Percentiles rank a stretch among this genome's conserved stretches.
Evolutionary conservation across 2,113 vertebrate genomes (phyloP).

Genomic region (Serilophus lunatus): DNA sequence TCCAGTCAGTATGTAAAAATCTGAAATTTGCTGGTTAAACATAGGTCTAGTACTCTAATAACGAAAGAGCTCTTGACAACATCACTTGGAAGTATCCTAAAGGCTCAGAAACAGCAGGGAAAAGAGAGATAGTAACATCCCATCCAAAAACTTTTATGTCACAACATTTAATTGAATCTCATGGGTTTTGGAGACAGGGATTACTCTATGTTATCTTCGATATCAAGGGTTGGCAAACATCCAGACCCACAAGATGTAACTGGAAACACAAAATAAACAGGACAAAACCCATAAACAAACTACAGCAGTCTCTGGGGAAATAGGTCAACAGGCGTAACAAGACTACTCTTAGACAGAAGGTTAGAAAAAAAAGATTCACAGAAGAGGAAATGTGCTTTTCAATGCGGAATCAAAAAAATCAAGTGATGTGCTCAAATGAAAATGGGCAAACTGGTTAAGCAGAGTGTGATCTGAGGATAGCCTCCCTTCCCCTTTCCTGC

Average conservation of each 20-base stretch:
- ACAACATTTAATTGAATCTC: constrained; percentile 18
- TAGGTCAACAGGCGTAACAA: not conserved
- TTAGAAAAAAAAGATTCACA: not conserved
- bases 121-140: not conserved
- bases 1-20: not conserved
- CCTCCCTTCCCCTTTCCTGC: not conserved
- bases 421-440: not conserved
- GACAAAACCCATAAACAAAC: constrained; percentile 46
- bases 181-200: not conserved
- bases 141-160: not conserved
- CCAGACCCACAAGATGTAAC: constrained; percentile 9
- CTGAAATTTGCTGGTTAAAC: not conserved
- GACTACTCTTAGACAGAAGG: not conserved
- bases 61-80: not conserved
- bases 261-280: constrained; percentile 56
- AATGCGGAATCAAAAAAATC: not conserved
- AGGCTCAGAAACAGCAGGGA: not conserved
- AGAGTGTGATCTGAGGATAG: not conserved
- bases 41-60: not conserved
- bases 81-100: not conserved
- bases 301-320: constrained; percentile 1
- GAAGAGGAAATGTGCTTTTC: not conserved
- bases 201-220: constrained; percentile 17
- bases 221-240: constrained; percentile 13
- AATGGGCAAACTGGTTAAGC: not conserved